Evolutionary conservation across 2,888 invertebrate species (phyloP), one percentile per base, ranked within the genome.

Genomic region (Cepaea hortensis): DNA sequence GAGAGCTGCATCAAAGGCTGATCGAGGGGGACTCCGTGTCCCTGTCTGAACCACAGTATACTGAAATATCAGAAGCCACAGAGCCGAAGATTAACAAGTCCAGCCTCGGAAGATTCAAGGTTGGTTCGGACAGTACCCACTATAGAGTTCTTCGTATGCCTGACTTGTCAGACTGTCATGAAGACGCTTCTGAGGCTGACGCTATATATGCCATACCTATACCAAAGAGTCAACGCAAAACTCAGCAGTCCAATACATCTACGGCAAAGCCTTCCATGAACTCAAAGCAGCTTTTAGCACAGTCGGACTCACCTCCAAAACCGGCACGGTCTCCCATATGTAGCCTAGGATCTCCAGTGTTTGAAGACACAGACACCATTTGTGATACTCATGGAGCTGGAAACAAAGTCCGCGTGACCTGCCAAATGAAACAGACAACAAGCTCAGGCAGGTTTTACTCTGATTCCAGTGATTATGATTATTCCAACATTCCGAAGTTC

Each of bases 351-450:
- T 9, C 77, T 11, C 5, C 11, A 3, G 11, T 3, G 20, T 18
- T 13, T 55, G 50, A 76, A 9, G 76, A 76, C 20, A 20, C 4
- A 3, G 65, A 23, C 20, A 15, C 20, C 81, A 18, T 2, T 18
- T 61, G 23, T 61, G 80, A 61, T 6, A 35, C 70, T 9, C 46
- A 11, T 23, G 72, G 72, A 20, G 0, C 77, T 4, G 50, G 50
- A 23, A 86, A 76, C 68, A 86, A 20, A 50, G 82, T 77, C 3
- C 46, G 75, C 5, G 81, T 75, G 46, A 85, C 81, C 35, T 75
- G 85, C 68, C 79, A 86, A 72, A 84, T 86, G 83, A 86, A 86
- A 61, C 83, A 83, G 18, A 72, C 86, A 5, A 61, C 82, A 55
- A 83, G 83, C 5, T 4, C 73, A 4, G 82, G 77, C 0, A 20